phyloP scores from a whole-genome alignment of 2,888 invertebrate species.

The Herminia tarsipennalis region DNA sequence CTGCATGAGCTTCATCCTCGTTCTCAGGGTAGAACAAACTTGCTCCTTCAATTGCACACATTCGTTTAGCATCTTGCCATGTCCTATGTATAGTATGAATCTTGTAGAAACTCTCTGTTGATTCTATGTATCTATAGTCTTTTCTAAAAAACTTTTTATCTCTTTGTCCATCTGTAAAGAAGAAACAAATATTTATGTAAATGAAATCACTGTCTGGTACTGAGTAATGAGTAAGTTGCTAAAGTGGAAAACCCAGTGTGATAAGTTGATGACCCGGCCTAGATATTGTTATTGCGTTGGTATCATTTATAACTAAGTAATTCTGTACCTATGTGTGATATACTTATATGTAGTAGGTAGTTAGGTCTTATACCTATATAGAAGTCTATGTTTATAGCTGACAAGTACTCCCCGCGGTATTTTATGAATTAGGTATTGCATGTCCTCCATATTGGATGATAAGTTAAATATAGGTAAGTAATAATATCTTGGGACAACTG shows the following conservation, averaged over 20 bases:
- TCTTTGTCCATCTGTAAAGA: constrained; percentile 58
- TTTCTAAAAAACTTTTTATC: constrained; percentile 61
- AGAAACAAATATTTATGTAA: not conserved
- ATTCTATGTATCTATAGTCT: constrained; percentile 63
- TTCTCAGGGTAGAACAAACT: constrained; percentile 64
- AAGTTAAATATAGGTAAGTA: too few species aligned
- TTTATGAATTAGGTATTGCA: too few species aligned
- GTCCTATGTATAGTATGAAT: constrained; percentile 58
- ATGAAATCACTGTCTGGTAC: too few species aligned
- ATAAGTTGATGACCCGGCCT: not conserved
- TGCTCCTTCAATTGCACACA: constrained; percentile 65
- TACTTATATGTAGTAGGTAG: not conserved
- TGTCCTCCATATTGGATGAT: too few species aligned
- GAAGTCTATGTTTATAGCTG: too few species aligned
- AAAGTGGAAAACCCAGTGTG: not conserved
- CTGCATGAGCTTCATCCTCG: constrained; percentile 50
- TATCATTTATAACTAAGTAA: not conserved
- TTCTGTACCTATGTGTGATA: not conserved
- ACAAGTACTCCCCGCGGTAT: too few species aligned
- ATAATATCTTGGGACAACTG: too few species aligned
- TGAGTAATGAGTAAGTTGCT: too few species aligned
- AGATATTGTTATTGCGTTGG: not conserved
- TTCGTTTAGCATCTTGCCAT: constrained; percentile 61
- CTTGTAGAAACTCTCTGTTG: constrained; percentile 65
- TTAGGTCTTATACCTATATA: too few species aligned